Conservation (phyloP, 2,888 invertebrate genomes). For the Rhingia rostrata region DNA sequence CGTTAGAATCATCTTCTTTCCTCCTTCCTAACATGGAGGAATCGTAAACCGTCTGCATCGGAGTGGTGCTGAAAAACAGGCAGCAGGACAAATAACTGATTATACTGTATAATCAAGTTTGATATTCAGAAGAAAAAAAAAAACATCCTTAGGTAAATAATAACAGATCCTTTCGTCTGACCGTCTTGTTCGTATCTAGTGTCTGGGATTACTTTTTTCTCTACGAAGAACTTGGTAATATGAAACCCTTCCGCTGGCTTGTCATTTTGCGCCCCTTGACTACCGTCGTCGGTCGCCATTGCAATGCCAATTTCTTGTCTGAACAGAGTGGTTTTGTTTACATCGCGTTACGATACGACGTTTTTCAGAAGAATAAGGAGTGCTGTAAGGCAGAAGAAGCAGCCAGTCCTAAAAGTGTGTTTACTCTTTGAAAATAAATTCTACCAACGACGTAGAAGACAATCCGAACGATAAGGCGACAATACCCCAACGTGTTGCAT, state of each 20-base stretch:
- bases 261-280: constrained; percentile 22
- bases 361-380: constrained; percentile 23
- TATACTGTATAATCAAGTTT: constrained; percentile 71
- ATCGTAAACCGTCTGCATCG: constrained; percentile 59
- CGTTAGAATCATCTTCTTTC: constrained; percentile 35
- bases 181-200: constrained; percentile 8
- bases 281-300: constrained; percentile 6
- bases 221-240: constrained; percentile 26
- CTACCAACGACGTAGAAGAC: constrained; percentile 6
- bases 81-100: constrained; percentile 66
- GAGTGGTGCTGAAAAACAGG: constrained; percentile 63
- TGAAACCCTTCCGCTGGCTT: constrained; percentile 34
- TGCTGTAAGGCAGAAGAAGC: constrained; percentile 7
- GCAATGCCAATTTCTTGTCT: constrained; percentile 34
- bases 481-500: constrained; percentile 67
- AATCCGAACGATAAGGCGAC: constrained; percentile 7
- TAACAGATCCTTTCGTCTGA: constrained; percentile 56
- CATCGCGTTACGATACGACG: constrained; percentile 24
- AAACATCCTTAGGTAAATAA: constrained; percentile 40
- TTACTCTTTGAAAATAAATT: constrained; percentile 58
- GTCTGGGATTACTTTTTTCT: constrained; percentile 12
- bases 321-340: constrained; percentile 55
- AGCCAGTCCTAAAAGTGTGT: constrained; percentile 30
- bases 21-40: constrained; percentile 49
- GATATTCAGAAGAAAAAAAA: constrained; percentile 35